These are phyloP conservation scores for Dinocampus coccinellae DNA, from an alignment of 2,888 invertebrate genomes.

Conservation along the genomic window DNA sequence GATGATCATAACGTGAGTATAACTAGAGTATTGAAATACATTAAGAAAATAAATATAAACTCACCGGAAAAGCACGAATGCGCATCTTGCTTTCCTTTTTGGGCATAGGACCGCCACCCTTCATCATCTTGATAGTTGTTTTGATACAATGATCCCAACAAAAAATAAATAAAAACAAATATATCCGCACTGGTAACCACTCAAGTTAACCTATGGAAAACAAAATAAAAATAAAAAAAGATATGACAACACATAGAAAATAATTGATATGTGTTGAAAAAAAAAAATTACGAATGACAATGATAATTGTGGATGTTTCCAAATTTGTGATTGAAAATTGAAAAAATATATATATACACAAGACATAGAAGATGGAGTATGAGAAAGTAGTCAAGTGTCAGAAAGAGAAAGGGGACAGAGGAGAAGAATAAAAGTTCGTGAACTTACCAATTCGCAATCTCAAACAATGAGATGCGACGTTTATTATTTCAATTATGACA, in stretches of 20 bases:
- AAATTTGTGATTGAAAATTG: background rate
- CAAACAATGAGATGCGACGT: slow-evolving; percentile 32
- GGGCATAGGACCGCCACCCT: slow-evolving; percentile 80
- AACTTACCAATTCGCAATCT: slow-evolving; percentile 40
- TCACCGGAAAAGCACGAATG: slow-evolving; percentile 97
- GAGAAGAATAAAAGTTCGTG: slow-evolving; percentile 43
- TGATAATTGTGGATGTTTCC: background rate
- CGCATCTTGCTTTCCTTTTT: slow-evolving; percentile 98
- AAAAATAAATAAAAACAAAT: slow-evolving; percentile 30
- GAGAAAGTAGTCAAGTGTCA: slow-evolving; percentile 37
- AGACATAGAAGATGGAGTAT: slow-evolving; percentile 28
- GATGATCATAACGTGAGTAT: too few relatives aligned
- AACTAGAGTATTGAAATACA: too few relatives aligned
- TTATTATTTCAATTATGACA: slow-evolving; percentile 32
- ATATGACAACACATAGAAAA: background rate
- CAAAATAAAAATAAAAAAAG: background rate
- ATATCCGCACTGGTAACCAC: slow-evolving; percentile 1
- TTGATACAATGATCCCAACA: slow-evolving; percentile 18
- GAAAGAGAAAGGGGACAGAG: slow-evolving; percentile 43
- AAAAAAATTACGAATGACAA: background rate
- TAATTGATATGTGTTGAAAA: background rate
- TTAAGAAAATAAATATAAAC: slow-evolving; percentile 58
- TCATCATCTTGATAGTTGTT: slow-evolving; percentile 73
- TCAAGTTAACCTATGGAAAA: slow-evolving; percentile 7
- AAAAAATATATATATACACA: slow-evolving; percentile 1